Evolutionary conservation across 2,888 invertebrate genomes (phyloP).

Genomic region (Calameuta filiformis): DNA sequence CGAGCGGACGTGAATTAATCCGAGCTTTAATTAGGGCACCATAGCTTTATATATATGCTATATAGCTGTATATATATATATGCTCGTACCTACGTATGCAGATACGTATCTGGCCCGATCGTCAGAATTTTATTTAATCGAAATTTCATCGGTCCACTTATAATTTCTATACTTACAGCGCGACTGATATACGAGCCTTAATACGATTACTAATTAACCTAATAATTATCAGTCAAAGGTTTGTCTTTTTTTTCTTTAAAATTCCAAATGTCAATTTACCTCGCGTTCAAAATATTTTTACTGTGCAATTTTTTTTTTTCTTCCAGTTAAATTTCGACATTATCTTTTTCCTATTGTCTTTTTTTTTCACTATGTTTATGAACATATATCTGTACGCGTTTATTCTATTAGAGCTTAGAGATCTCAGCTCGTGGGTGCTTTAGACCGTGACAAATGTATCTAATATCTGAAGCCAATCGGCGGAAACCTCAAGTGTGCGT

Average conservation of each 20-base stretch:
- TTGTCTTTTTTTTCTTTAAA: too few relatives aligned
- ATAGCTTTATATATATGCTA: not conserved
- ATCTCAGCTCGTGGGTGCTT: not conserved
- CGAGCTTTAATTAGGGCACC: not conserved
- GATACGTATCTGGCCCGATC: not conserved
- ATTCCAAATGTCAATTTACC: not conserved
- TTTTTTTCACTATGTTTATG: too few relatives aligned
- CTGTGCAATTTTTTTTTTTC: too few relatives aligned
- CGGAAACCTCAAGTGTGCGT: not conserved
- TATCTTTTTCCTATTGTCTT: too few relatives aligned
- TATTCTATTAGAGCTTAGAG: not conserved
- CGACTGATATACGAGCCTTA: not conserved
- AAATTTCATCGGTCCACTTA: not conserved
- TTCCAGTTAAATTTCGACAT: too few relatives aligned
- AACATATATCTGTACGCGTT: not conserved
- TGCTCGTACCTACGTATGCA: not conserved
- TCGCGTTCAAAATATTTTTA: too few relatives aligned
- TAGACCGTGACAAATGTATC: not conserved
- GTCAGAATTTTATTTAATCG: not conserved
- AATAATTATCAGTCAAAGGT: not conserved
- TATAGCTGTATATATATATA: too few relatives aligned
- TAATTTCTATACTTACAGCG: not conserved
- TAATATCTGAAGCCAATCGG: slow-evolving; percentile 2
- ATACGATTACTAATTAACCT: not conserved
- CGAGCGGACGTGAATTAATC: not conserved